Base-by-base conservation (phyloP, 2,888 invertebrate species). In the Harpagoxenus sublaevis region DNA sequence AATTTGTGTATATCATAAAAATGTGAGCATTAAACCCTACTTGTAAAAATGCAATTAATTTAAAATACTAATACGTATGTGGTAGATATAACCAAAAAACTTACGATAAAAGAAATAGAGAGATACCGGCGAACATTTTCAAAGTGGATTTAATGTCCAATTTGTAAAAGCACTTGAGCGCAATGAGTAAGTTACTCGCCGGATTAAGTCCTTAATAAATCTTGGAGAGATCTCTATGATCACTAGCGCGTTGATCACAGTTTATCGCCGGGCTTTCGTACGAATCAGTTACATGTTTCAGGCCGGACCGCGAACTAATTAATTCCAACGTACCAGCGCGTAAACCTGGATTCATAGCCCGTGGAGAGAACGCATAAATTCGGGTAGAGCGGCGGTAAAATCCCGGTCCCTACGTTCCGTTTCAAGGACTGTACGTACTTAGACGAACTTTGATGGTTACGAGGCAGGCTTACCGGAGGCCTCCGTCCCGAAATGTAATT, bases 391-490 rank as follows among this genome's bases (percentile, higher is more conserved):
- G 79, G 66, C 57, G 81, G 83, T 83, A 86, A 81, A 79, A 68
- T 68, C 18, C 77, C 70, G 10, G 3, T 51, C 18, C 28, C 39
- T 71, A 63, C 60, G 57, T 84, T 48, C 84, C 78, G 71, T 89
- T 86, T 73, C 78, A 55, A 79, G 77, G 74, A 82, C 82, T 62
- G 87, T 71, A 79, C 70, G 79, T 84, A 83, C 87, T 91, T 87
- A 84, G 79, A 73, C 87, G 65, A 89, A 88, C 85, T 89, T 89
- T 85, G 86, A 89, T 84, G 89, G 85, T 86, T 86, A 86, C 73
- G 81, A 74, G 73, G 75, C 78, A 53, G 55, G 74, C 55, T 73
- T 60, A 77, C n/a, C 73, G 62, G 45, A 73, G 53, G 48, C 39
- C 66, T 82, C 28, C 68, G 62, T 79, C 23, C 12, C 63, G 75